These are phyloP conservation scores for Zaprionus ornatus DNA, from an alignment of 1,140 invertebrate genomes.

Conservation along the genomic window DNA sequence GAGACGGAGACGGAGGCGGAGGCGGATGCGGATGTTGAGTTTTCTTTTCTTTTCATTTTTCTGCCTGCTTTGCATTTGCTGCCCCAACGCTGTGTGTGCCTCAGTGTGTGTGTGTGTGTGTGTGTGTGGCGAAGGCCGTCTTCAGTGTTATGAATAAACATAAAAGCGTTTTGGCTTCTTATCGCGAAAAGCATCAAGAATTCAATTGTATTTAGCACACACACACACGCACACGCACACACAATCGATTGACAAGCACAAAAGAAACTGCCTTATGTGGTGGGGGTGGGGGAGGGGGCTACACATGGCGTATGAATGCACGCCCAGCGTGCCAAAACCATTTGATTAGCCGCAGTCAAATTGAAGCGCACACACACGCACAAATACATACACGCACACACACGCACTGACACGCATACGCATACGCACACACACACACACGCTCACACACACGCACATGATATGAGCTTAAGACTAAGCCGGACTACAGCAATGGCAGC, in stretches of 20 bases:
- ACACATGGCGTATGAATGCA: too few species aligned
- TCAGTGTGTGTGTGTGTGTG: background rate
- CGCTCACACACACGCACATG: background rate
- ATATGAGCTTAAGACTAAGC: background rate
- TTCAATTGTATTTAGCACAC: conserved; percentile 72
- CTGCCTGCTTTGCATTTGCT: conserved; percentile 22
- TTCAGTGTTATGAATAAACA: conserved; percentile 71
- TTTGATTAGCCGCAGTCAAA: conserved; percentile 58
- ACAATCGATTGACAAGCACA: conserved; percentile 60
- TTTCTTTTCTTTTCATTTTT: conserved; percentile 10
- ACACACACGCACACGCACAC: conserved; percentile 10
- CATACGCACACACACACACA: background rate
- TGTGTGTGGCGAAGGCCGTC: conserved; percentile 10
- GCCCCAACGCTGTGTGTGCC: background rate
- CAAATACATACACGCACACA: background rate
- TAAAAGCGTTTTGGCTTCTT: conserved; percentile 68
- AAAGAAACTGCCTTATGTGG: conserved; percentile 50
- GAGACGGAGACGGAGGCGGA: too few species aligned
- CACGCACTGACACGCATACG: too few species aligned
- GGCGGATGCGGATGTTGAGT: conserved; percentile 21
- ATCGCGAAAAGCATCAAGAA: conserved; percentile 71
- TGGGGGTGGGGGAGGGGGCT: too few species aligned
- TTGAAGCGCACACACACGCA: background rate
- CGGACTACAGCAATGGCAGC: background rate
- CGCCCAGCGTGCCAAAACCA: conserved; percentile 45